phyloP scores from a whole-genome alignment of 1,140 invertebrate genomes.

The Luehdorfia chinensis region DNA sequence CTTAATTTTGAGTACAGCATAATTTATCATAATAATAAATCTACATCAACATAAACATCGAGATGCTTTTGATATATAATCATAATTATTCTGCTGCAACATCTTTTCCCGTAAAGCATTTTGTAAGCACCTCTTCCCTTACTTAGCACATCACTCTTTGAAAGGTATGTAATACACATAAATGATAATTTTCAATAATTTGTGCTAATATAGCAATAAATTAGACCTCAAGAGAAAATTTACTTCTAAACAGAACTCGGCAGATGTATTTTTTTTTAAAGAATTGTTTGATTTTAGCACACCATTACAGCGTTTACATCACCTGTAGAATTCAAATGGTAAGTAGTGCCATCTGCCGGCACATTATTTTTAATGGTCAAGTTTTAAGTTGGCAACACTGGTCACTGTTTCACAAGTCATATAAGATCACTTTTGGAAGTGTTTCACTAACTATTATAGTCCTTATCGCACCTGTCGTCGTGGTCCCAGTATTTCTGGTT shows the following conservation, averaged over 20 bases:
- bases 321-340: not conserved
- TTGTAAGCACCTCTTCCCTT: slow-evolving; percentile 11
- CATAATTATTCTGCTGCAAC: not conserved
- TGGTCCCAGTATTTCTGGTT: slow-evolving; percentile 74
- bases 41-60: not conserved
- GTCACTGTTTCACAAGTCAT: slow-evolving; percentile 1
- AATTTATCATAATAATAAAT: not conserved
- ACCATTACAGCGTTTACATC: too few species aligned
- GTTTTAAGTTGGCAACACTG: slow-evolving; percentile 1
- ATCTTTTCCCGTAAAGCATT: too few species aligned
- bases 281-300: not conserved
- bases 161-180: not conserved
- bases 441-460: slow-evolving; percentile 74
- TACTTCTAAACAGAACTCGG: not conserved
- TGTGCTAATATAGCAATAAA: slow-evolving; percentile 1
- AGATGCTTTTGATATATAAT: not conserved
- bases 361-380: not conserved
- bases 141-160: not conserved
- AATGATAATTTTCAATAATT: slow-evolving; percentile 7
- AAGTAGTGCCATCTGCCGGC: not conserved
- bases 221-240: slow-evolving; percentile 1
- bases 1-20: not conserved
- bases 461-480: slow-evolving; percentile 71
- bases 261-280: not conserved
- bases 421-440: slow-evolving; percentile 14